Percentiles rank a stretch among this genome's conserved stretches.
These are phyloP conservation scores for Chlamydotis undulata DNA, from an alignment of 2,113 vertebrate species.

Conservation along the genomic window DNA sequence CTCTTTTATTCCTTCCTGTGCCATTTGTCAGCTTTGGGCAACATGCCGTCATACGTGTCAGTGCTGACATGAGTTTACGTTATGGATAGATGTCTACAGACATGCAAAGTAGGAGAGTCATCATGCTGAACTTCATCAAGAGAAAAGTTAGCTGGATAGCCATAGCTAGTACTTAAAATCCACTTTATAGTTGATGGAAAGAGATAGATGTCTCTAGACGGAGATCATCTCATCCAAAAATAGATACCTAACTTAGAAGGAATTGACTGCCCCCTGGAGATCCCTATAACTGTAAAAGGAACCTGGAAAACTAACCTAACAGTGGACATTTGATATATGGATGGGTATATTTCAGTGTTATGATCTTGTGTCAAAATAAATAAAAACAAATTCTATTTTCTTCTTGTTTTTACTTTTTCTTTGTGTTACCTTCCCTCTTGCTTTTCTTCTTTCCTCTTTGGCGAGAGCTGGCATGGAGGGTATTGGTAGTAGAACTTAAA, in stretches of 20 bases:
- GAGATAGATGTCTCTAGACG: background rate
- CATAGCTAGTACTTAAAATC: background rate
- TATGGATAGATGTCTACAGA: background rate
- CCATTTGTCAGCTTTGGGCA: background rate
- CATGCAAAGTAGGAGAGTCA: background rate
- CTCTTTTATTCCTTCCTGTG: background rate
- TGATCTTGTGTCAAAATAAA: background rate
- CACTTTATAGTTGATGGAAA: background rate
- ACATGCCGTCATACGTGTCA: background rate
- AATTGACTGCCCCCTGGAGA: background rate
- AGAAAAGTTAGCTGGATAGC: background rate
- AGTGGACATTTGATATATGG: background rate
- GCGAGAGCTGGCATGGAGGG: background rate
- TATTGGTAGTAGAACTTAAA: background rate
- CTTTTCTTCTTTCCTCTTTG: background rate
- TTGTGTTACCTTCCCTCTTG: background rate
- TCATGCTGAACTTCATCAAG: background rate
- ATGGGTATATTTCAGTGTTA: background rate
- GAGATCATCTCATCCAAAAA: background rate
- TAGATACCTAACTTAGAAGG: background rate
- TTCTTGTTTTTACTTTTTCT: background rate
- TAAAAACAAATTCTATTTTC: background rate
- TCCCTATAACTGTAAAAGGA: background rate
- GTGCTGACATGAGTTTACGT: background rate
- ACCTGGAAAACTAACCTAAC: background rate